Evolutionary conservation across 2,888 invertebrate genomes (phyloP).

Genomic region (Agriopis leucophaearia): DNA sequence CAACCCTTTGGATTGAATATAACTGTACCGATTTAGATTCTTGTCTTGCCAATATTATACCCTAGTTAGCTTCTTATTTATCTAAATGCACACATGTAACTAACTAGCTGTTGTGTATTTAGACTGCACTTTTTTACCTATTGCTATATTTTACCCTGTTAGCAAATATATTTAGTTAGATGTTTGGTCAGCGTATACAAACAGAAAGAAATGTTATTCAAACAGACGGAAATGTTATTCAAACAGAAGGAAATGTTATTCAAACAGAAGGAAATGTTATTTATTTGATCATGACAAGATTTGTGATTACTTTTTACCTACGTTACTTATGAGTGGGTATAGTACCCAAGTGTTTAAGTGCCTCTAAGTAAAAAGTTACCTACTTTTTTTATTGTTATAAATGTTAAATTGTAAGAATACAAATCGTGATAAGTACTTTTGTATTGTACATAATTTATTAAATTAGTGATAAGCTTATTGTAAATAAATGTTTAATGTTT

Average conservation of each 20-base stretch:
- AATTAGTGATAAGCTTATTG: conserved; percentile 52
- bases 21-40: too few relatives aligned
- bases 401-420: conserved; percentile 34
- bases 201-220: too few relatives aligned
- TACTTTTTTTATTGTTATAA: conserved; percentile 16
- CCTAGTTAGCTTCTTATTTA: not conserved
- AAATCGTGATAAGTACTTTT: conserved; percentile 43
- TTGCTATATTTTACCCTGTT: too few relatives aligned
- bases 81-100: not conserved
- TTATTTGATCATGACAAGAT: conserved; percentile 8
- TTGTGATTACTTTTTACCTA: not conserved
- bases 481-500: conserved; percentile 69
- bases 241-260: too few relatives aligned
- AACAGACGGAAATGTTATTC: too few relatives aligned
- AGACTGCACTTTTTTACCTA: too few relatives aligned
- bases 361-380: conserved; percentile 9
- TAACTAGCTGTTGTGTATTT: too few relatives aligned
- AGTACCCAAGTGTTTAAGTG: not conserved
- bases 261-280: not conserved
- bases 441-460: conserved; percentile 73
- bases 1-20: too few relatives aligned
- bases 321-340: too few relatives aligned
- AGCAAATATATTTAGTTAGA: too few relatives aligned
- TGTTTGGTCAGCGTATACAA: too few relatives aligned
- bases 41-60: not conserved